phyloP scores from a whole-genome alignment of 2,888 invertebrate genomes.

The Lampropteryx suffumata region DNA sequence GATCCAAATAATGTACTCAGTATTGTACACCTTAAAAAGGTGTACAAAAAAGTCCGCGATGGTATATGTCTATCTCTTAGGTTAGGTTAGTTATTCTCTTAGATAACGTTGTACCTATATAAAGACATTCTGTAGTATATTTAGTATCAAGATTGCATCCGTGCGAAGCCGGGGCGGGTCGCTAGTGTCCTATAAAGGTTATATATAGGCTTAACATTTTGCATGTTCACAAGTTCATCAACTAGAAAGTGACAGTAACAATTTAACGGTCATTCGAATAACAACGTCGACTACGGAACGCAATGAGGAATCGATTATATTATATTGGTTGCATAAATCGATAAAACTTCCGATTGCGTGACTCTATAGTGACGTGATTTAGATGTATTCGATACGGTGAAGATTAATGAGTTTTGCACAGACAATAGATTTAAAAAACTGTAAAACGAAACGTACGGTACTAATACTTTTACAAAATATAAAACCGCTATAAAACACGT shows the following conservation, averaged over 20 bases:
- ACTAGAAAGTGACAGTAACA: constrained; percentile 28
- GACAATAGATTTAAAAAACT: constrained; percentile 11
- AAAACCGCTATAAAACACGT: too few relatives aligned
- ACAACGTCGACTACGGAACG: constrained; percentile 30
- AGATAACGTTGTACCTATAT: too few relatives aligned
- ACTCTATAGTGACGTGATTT: constrained; percentile 16
- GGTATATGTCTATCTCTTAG: too few relatives aligned
- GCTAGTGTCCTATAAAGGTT: not conserved
- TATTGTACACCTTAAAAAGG: too few relatives aligned
- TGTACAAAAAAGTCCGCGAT: too few relatives aligned
- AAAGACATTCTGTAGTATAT: too few relatives aligned
- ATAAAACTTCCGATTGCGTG: constrained; percentile 33
- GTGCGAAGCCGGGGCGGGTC: too few relatives aligned
- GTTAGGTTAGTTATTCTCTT: too few relatives aligned
- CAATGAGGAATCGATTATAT: constrained; percentile 36
- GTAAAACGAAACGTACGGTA: too few relatives aligned
- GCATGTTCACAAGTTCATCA: constrained; percentile 10
- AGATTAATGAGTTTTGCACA: constrained; percentile 21
- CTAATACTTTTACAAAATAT: too few relatives aligned
- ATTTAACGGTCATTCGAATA: constrained; percentile 32
- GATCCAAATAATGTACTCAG: too few relatives aligned
- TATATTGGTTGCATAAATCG: constrained; percentile 35
- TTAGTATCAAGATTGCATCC: too few relatives aligned
- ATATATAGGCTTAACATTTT: constrained; percentile 11
- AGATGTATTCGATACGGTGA: constrained; percentile 21